These are phyloP conservation scores for Oncorhynchus kisutch DNA, from an alignment of 2,113 vertebrate species.

Conservation along the genomic window DNA sequence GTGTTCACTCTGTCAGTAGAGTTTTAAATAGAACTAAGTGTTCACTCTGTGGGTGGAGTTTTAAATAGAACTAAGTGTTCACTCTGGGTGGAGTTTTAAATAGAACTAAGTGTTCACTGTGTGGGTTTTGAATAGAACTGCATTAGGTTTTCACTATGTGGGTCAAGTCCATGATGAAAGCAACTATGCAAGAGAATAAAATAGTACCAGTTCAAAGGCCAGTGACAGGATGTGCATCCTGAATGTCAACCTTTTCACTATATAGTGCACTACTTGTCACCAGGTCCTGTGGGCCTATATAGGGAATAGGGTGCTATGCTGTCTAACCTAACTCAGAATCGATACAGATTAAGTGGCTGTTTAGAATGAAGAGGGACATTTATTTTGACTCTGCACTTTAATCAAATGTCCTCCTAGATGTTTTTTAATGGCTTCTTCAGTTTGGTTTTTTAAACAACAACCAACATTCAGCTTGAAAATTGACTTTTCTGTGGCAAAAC, in stretches of 20 bases:
- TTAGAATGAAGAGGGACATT: slow-evolving; percentile 52
- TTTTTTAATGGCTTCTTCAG: slow-evolving; percentile 40
- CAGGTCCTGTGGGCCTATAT: no score
- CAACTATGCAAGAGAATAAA: slow-evolving; percentile 39
- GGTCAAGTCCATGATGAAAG: slow-evolving; percentile 52
- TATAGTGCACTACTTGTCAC: no score
- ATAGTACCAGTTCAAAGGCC: slow-evolving; percentile 39
- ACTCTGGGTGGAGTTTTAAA: no score
- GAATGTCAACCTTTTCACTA: no score
- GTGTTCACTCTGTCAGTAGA: no score
- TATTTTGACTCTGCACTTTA: slow-evolving; percentile 52
- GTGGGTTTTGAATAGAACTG: no score
- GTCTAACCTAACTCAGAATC: slow-evolving; percentile 47
- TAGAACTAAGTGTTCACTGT: no score
- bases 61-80: no score
- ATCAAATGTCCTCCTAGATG: slow-evolving; percentile 27
- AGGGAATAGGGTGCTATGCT: neutral
- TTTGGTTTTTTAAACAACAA: slow-evolving; percentile 16
- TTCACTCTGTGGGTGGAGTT: no score
- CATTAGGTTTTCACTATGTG: no score
- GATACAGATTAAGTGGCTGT: slow-evolving; percentile 67
- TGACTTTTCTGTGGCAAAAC: neutral
- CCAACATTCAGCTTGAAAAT: no score
- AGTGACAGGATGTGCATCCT: slow-evolving; percentile 31
- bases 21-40: no score